These are phyloP conservation scores for Psilanteris sp. DNA, from an alignment of 1,140 invertebrate species.

Conservation along the genomic window DNA sequence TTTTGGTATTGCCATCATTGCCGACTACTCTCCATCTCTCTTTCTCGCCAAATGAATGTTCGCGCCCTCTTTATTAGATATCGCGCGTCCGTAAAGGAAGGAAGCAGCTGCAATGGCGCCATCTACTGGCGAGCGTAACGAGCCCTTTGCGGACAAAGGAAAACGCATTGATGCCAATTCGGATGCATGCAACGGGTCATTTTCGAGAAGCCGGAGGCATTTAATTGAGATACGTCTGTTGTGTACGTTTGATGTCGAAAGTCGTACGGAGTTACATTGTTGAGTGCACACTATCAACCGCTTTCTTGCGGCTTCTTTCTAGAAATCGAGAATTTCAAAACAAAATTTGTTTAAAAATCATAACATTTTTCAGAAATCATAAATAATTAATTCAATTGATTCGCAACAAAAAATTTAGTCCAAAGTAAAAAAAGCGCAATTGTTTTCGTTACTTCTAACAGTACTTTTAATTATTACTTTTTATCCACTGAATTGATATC, in stretches of 20 bases:
- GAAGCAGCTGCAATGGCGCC: conserved; percentile 30
- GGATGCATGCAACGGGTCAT: conserved; percentile 55
- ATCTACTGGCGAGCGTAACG: conserved; percentile 18
- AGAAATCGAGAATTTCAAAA: no score
- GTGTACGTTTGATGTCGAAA: conserved; percentile 33
- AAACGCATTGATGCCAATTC: conserved; percentile 58
- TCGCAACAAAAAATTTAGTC: no score
- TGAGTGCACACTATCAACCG: conserved; percentile 1
- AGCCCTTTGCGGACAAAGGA: conserved; percentile 53
- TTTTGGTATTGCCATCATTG: conserved; percentile 4
- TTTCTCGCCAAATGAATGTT: conserved; percentile 8
- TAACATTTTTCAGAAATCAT: no score
- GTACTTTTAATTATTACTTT: no score
- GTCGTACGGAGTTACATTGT: conserved; percentile 29
- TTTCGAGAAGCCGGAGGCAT: conserved; percentile 57
- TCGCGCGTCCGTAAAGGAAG: conserved; percentile 17
- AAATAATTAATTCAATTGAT: no score
- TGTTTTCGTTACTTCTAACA: no score
- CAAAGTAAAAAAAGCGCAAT: no score
- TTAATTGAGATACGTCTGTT: conserved; percentile 59
- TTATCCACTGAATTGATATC: no score
- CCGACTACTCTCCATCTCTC: conserved; percentile 10
- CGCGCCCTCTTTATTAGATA: conserved; percentile 6
- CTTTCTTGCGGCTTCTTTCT: conserved; percentile 17
- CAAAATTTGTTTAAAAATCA: no score